phyloP scores from a whole-genome alignment of 2,888 invertebrate genomes.

The Conchocele bisecta region DNA sequence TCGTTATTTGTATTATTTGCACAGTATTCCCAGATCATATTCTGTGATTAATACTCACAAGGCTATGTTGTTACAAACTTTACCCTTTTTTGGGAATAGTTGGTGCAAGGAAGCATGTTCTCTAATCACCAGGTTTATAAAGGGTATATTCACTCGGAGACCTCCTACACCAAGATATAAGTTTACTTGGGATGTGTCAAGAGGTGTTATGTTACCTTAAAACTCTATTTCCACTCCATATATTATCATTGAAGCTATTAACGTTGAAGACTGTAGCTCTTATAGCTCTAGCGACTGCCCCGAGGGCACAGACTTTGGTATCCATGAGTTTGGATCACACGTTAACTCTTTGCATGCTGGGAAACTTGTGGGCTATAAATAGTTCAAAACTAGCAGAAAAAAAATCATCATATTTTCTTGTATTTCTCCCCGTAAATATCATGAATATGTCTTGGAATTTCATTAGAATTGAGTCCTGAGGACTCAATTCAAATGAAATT shows the following conservation, averaged over 20 bases:
- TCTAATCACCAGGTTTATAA: conserved; percentile 40
- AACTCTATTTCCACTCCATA: conserved; percentile 8
- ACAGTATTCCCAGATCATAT: conserved; percentile 1
- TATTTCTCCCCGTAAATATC: no score
- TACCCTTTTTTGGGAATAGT: conserved; percentile 17
- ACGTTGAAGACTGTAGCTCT: conserved; percentile 39
- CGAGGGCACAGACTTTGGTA: conserved; percentile 32
- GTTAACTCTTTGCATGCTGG: not conserved
- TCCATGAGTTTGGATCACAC: conserved; percentile 23
- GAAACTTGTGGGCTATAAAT: no score
- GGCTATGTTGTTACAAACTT: conserved; percentile 34
- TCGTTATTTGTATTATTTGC: conserved; percentile 2
- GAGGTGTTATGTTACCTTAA: conserved; percentile 21
- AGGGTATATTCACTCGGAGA: conserved; percentile 18
- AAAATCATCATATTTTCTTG: no score
- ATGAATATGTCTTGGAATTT: no score
- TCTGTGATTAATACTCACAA: conserved; percentile 33
- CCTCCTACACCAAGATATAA: conserved; percentile 26
- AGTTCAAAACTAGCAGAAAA: no score
- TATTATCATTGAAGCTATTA: conserved; percentile 26
- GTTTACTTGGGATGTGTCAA: conserved; percentile 36
- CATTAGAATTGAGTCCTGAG: no score
- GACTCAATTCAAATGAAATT: no score
- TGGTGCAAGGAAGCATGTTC: conserved; percentile 21
- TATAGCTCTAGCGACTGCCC: conserved; percentile 20